A percentile compares a stretch with the other conserved stretches of the same genome.
Conservation (phyloP, 1,140 invertebrate species). For the Drosophila pectinifera region DNA sequence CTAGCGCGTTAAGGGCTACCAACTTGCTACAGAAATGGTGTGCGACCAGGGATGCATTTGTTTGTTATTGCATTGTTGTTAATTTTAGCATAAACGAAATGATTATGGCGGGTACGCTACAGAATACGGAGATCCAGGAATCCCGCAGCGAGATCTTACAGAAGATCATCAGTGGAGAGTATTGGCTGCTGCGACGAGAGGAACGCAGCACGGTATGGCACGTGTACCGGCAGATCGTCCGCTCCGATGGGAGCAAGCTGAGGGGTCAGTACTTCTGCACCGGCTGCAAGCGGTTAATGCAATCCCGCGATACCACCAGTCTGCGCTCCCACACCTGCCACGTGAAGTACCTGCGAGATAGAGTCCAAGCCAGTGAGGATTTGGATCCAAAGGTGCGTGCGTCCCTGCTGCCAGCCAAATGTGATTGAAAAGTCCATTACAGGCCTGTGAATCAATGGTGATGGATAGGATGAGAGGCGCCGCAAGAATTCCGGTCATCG, state of each 20-base stretch:
- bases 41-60: neutral
- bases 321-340: constrained; percentile 40
- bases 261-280: constrained; percentile 45
- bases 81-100: neutral
- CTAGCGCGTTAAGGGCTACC: neutral
- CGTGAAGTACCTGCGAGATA: neutral
- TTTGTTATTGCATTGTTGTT: neutral
- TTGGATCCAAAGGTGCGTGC: neutral
- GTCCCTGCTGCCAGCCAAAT: neutral
- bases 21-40: neutral
- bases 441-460: neutral
- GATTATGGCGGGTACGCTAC: neutral
- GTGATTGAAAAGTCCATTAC: neutral
- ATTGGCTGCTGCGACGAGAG: constrained; percentile 41
- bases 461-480: neutral
- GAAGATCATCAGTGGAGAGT: constrained; percentile 55
- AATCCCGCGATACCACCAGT: constrained; percentile 5
- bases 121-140: constrained; percentile 39
- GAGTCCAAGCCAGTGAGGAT: neutral
- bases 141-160: constrained; percentile 32
- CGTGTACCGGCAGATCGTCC: constrained; percentile 54
- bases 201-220: constrained; percentile 61
- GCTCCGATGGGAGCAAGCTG: constrained; percentile 55
- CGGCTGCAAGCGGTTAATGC: constrained; percentile 31
- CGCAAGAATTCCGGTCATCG: neutral